Conservation (phyloP, 2,113 vertebrate species). For the Gavia stellata region DNA sequence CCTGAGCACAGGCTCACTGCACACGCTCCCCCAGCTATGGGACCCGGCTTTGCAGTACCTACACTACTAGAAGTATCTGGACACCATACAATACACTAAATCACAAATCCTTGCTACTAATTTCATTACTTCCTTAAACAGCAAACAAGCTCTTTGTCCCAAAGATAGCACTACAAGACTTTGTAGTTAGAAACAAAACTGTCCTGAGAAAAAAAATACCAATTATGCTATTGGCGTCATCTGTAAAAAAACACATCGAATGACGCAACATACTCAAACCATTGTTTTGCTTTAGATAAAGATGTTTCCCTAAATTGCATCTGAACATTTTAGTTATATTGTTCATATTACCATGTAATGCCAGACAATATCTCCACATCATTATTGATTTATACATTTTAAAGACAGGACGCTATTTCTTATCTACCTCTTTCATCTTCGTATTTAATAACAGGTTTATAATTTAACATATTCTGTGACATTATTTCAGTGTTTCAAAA, state of each 20-base stretch:
- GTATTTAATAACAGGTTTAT: not conserved
- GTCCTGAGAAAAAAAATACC: not conserved
- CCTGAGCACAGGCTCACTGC: not conserved
- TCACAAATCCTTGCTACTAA: not conserved
- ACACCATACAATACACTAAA: not conserved
- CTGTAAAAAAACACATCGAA: not conserved
- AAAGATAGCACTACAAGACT: not conserved
- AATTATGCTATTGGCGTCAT: not conserved
- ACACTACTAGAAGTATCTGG: too few relatives aligned
- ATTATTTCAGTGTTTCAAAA: not conserved
- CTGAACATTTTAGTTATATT: not conserved
- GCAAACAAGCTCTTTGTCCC: not conserved
- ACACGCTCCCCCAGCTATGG: rapidly evolving
- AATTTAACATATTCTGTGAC: not conserved
- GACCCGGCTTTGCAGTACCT: rapidly evolving
- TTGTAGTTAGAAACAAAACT: not conserved
- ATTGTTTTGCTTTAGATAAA: not conserved
- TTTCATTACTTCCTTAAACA: not conserved
- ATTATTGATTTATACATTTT: not conserved
- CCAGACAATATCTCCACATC: not conserved
- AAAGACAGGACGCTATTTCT: not conserved
- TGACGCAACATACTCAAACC: not conserved
- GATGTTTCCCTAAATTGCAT: not conserved
- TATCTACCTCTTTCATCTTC: not conserved
- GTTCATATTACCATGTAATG: not conserved